These are phyloP conservation scores for Dinocampus coccinellae DNA, from an alignment of 2,888 invertebrate species.

Conservation along the genomic window DNA sequence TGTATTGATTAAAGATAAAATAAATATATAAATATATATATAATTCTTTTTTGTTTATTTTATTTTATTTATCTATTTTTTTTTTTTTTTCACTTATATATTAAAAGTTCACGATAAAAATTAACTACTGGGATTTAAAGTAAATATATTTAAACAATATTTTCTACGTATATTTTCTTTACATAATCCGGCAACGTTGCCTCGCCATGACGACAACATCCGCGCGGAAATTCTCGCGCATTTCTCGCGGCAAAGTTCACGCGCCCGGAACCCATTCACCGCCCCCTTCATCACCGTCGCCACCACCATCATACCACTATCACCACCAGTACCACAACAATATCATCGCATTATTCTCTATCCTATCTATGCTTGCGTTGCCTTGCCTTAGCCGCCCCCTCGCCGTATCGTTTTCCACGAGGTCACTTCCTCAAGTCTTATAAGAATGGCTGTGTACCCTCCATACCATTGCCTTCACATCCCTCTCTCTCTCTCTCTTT, in stretches of 20 bases:
- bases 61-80: too few relatives aligned
- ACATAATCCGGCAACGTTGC: conserved; percentile 44
- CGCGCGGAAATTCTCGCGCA: conserved; percentile 45
- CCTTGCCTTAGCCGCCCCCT: conserved; percentile 27
- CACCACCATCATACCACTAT: conserved; percentile 16
- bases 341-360: conserved; percentile 30
- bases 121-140: background rate
- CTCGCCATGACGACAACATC: conserved; percentile 38
- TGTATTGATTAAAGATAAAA: background rate
- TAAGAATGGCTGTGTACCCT: conserved; percentile 36
- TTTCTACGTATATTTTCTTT: conserved; percentile 33
- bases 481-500: background rate
- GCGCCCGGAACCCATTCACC: conserved; percentile 44
- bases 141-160: conserved; percentile 5
- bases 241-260: conserved; percentile 47
- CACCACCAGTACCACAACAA: conserved; percentile 30
- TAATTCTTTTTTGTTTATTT: too few relatives aligned
- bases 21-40: too few relatives aligned
- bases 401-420: conserved; percentile 41
- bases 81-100: background rate
- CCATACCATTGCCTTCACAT: conserved; percentile 1
- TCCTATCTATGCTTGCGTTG: conserved; percentile 19
- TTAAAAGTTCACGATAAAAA: background rate
- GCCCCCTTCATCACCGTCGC: conserved; percentile 29
- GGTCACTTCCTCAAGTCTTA: conserved; percentile 33